Evolutionary conservation across 2,888 invertebrate genomes (phyloP).

Genomic region (Leucania comma): DNA sequence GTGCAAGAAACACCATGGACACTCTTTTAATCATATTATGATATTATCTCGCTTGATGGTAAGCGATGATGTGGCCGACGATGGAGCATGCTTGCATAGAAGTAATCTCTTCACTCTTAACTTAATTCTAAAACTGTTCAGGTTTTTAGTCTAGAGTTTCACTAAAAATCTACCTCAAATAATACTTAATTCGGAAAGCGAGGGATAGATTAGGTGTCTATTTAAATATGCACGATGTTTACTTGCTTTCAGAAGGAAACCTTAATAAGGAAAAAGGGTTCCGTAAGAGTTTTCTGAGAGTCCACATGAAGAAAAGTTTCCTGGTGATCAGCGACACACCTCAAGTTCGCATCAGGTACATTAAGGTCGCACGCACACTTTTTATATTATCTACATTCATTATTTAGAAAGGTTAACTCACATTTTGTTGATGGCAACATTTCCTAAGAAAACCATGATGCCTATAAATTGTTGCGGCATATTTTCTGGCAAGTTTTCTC

Average conservation of each 20-base stretch:
- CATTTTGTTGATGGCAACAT: constrained; percentile 49
- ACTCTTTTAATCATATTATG: too few relatives aligned
- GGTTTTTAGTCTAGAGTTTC: too few relatives aligned
- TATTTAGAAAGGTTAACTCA: constrained; percentile 52
- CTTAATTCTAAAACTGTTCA: too few relatives aligned
- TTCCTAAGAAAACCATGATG: constrained; percentile 44
- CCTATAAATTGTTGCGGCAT: constrained; percentile 23
- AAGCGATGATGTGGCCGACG: too few relatives aligned
- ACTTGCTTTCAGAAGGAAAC: background rate
- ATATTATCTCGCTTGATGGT: too few relatives aligned
- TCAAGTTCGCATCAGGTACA: constrained; percentile 19
- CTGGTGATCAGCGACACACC: constrained; percentile 17
- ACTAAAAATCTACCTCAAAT: too few relatives aligned
- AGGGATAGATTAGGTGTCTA: background rate
- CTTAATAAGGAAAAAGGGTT: background rate
- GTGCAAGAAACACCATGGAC: too few relatives aligned
- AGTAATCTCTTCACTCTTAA: too few relatives aligned
- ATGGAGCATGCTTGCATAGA: too few relatives aligned
- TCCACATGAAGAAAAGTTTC: constrained; percentile 6
- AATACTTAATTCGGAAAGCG: too few relatives aligned
- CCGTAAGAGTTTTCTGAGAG: background rate
- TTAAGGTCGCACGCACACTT: background rate
- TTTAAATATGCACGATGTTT: background rate
- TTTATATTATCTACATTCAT: constrained; percentile 46
- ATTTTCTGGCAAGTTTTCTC: constrained; percentile 4